Percentiles rank a stretch among this genome's conserved stretches.
Conservation (phyloP, 2,113 vertebrate species). For the Picathartes gymnocephalus region DNA sequence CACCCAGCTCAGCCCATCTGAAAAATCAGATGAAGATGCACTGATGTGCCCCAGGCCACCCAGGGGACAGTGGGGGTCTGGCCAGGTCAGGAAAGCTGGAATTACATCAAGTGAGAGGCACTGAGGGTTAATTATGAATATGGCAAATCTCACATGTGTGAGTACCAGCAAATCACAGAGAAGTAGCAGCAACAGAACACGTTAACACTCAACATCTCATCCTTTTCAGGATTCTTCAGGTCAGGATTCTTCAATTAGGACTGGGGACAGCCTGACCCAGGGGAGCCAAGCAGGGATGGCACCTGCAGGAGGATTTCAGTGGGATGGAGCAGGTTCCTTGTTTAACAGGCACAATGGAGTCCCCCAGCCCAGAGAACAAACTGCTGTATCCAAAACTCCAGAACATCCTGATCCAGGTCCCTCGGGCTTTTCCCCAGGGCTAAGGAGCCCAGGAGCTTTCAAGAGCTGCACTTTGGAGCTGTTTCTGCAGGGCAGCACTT, state of each 20-base stretch:
- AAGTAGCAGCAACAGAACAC: neutral
- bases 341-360: neutral
- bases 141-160: neutral
- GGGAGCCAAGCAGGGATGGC: neutral
- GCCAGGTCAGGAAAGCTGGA: neutral
- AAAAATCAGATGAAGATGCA: neutral
- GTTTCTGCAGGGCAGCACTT: neutral
- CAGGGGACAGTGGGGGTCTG: neutral
- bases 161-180: neutral
- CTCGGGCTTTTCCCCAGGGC: neutral
- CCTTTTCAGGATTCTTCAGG: neutral
- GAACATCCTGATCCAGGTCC: neutral
- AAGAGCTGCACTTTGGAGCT: neutral
- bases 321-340: neutral
- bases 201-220: neutral
- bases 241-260: rapidly evolving
- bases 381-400: neutral
- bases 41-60: constrained; percentile 7
- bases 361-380: neutral
- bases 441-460: neutral
- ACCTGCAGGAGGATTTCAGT: neutral
- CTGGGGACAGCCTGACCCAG: neutral
- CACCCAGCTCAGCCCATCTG: neutral
- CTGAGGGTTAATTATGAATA: constrained; percentile 7
- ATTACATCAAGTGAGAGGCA: neutral